phyloP scores from a whole-genome alignment of 2,797 vertebrate species.

The Acanthopagrus latus region DNA sequence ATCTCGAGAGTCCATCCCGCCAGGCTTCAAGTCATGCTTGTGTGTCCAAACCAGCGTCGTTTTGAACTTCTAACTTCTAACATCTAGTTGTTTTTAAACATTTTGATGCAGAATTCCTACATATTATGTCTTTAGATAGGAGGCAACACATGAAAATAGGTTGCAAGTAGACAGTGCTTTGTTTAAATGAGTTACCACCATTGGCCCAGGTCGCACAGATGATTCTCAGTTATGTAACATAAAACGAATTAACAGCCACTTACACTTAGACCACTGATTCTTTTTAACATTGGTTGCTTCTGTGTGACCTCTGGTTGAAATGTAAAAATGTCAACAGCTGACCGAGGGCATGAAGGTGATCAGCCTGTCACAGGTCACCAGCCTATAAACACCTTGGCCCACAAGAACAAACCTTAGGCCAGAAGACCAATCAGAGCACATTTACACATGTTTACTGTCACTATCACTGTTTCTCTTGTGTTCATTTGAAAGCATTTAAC shows the following conservation, averaged over 20 bases:
- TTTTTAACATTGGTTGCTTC: background rate
- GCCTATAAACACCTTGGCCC: constrained; percentile 57
- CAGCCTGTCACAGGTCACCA: constrained; percentile 32
- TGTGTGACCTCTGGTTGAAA: constrained; percentile 20
- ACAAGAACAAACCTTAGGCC: constrained; percentile 17
- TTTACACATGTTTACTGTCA: background rate
- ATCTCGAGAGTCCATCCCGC: too few relatives aligned
- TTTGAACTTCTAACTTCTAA: too few relatives aligned
- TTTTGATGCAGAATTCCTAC: too few relatives aligned
- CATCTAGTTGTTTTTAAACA: too few relatives aligned
- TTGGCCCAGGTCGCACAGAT: too few relatives aligned
- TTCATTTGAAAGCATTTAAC: too few relatives aligned
- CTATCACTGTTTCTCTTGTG: background rate
- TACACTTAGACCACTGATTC: background rate
- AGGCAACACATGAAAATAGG: too few relatives aligned
- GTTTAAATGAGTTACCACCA: too few relatives aligned
- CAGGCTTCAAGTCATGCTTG: too few relatives aligned
- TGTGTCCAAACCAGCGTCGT: too few relatives aligned
- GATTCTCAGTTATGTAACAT: background rate
- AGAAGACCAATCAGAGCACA: constrained; percentile 15
- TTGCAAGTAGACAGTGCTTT: too few relatives aligned
- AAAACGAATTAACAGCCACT: background rate
- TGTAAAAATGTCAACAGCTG: constrained; percentile 64
- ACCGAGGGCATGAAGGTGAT: background rate
- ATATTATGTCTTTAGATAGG: too few relatives aligned